Conservation (phyloP, 2,888 invertebrate genomes). For the Sthenelais limicola region DNA sequence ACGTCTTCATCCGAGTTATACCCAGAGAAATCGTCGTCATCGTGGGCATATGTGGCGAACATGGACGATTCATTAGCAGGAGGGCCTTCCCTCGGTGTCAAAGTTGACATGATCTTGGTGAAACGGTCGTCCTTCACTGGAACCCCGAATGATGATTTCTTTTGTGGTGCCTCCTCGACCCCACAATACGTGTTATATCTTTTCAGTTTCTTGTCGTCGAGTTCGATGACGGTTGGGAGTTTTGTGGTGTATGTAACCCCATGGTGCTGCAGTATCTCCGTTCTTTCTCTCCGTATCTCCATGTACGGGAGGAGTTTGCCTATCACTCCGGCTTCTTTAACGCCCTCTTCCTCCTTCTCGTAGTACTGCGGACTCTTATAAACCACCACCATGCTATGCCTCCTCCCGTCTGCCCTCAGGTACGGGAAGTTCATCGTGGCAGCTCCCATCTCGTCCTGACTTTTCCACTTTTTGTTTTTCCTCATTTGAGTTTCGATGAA, state of each 20-base stretch:
- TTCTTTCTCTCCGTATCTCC: constrained; percentile 54
- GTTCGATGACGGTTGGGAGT: constrained; percentile 60
- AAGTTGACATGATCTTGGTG: constrained; percentile 52
- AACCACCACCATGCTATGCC: constrained; percentile 51
- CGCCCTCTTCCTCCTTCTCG: constrained; percentile 32
- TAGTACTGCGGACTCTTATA: constrained; percentile 39
- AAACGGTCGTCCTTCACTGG: constrained; percentile 59
- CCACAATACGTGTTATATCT: constrained; percentile 40
- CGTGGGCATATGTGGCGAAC: not conserved
- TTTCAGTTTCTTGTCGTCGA: constrained; percentile 58
- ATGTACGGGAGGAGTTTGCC: constrained; percentile 34
- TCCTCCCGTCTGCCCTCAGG: constrained; percentile 51
- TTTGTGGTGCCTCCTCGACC: not conserved
- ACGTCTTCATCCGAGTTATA: too few relatives aligned
- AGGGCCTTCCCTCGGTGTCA: constrained; percentile 39
- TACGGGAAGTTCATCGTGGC: constrained; percentile 61
- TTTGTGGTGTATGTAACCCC: constrained; percentile 62
- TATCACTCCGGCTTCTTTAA: constrained; percentile 8
- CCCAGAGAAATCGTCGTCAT: not conserved
- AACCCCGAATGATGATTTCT: constrained; percentile 52
- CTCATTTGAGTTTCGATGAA: constrained; percentile 59
- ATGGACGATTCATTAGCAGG: not conserved
- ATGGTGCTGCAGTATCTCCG: constrained; percentile 60
- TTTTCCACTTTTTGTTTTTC: constrained; percentile 63
- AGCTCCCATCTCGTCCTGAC: constrained; percentile 59